These are phyloP conservation scores for Acipenser oxyrinchus DNA, from an alignment of 2,797 vertebrate species.

Conservation along the genomic window DNA sequence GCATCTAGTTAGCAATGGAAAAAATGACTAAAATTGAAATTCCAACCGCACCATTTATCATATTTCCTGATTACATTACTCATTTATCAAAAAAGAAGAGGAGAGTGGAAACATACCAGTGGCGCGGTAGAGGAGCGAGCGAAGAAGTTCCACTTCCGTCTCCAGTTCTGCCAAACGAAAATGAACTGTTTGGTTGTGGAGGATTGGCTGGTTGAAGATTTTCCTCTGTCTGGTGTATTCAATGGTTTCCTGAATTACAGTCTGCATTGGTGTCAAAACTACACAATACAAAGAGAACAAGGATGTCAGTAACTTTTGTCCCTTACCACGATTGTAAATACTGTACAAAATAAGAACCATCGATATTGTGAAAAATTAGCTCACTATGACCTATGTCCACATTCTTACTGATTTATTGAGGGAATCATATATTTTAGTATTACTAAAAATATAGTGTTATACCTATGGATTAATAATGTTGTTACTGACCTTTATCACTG, in stretches of 20 bases:
- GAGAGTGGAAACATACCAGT: slow-evolving; percentile 49
- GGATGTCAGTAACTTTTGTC: too few relatives aligned
- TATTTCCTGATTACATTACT: background rate
- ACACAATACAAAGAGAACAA: background rate
- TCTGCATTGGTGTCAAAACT: slow-evolving; percentile 68
- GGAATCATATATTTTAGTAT: too few relatives aligned
- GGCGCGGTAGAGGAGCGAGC: slow-evolving; percentile 61
- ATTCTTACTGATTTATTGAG: too few relatives aligned
- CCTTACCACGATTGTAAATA: too few relatives aligned
- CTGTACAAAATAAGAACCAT: too few relatives aligned
- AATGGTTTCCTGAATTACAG: slow-evolving; percentile 65
- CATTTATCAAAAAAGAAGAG: background rate
- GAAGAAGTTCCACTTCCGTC: slow-evolving; percentile 75
- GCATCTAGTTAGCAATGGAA: background rate
- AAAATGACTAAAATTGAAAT: background rate
- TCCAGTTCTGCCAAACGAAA: slow-evolving; percentile 77
- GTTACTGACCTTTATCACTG: too few relatives aligned
- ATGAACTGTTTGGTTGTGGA: slow-evolving; percentile 71
- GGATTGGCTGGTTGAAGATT: slow-evolving; percentile 61
- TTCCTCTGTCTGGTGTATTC: slow-evolving; percentile 68
- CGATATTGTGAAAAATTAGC: too few relatives aligned
- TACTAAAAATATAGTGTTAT: too few relatives aligned
- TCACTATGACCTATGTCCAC: too few relatives aligned
- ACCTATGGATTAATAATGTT: too few relatives aligned
- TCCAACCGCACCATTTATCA: too few relatives aligned